A percentile compares a stretch with the other conserved stretches of the same genome.
These are phyloP conservation scores for Neolamprologus tretocephalus DNA, from an alignment of 2,113 vertebrate species.

Conservation along the genomic window DNA sequence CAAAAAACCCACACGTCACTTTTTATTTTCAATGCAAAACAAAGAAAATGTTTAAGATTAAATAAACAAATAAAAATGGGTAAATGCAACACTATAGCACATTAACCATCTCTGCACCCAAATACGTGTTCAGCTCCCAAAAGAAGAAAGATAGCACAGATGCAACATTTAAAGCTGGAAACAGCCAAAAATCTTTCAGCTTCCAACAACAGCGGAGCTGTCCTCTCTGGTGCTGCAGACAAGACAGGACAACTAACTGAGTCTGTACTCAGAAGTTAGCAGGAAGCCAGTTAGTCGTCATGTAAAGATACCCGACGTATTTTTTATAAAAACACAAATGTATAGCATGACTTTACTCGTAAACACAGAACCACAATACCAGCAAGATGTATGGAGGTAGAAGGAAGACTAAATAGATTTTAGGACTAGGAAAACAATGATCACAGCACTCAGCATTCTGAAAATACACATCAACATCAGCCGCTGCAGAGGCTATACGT, in stretches of 20 bases:
- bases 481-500: background rate
- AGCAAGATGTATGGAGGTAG: background rate
- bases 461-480: background rate
- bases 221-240: background rate
- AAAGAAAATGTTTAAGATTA: background rate
- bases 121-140: background rate
- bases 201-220: fast-evolving
- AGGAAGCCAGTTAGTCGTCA: background rate
- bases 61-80: background rate
- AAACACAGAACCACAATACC: fast-evolving
- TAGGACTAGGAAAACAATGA: background rate
- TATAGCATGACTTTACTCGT: background rate
- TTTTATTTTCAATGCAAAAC: background rate
- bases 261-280: background rate
- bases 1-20: background rate
- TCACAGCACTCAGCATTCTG: background rate
- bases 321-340: background rate
- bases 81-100: background rate
- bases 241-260: background rate
- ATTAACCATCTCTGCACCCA: background rate
- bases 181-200: background rate
- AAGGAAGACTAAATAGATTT: background rate
- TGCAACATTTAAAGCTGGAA: background rate
- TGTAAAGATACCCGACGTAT: fast-evolving
- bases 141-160: background rate